Evolutionary conservation across 2,888 invertebrate species (phyloP).

Genomic region (Leptogaster cylindrica): DNA sequence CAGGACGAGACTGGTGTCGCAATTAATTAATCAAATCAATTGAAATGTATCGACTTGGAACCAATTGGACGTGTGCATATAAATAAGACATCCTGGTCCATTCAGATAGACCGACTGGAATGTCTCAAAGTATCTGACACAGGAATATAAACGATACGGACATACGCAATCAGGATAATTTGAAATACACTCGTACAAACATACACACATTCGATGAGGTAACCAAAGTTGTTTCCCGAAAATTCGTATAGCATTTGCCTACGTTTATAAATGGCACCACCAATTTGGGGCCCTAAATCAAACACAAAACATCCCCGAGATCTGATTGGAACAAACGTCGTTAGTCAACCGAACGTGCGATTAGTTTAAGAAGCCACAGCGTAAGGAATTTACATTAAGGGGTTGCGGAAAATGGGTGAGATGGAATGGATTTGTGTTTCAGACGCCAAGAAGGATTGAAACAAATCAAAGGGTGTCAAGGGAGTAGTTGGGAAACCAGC

Average conservation of each 20-base stretch:
- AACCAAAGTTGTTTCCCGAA: slow-evolving; percentile 29
- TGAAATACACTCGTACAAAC: neutral
- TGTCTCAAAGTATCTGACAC: slow-evolving; percentile 27
- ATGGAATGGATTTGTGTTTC: neutral
- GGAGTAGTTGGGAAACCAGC: slow-evolving; percentile 24
- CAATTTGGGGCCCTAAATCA: slow-evolving; percentile 46
- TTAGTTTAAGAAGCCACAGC: slow-evolving; percentile 45
- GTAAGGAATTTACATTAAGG: slow-evolving; percentile 36
- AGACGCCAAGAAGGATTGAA: neutral
- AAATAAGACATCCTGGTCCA: slow-evolving; percentile 42
- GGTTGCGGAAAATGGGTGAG: neutral
- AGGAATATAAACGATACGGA: slow-evolving; percentile 8
- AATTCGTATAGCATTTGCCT: slow-evolving; percentile 41
- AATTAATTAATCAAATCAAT: slow-evolving; percentile 48
- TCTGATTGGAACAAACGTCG: slow-evolving; percentile 47
- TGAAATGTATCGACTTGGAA: slow-evolving; percentile 48
- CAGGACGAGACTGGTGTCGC: no score
- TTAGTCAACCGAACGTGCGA: slow-evolving; percentile 47
- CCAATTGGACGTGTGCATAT: slow-evolving; percentile 45
- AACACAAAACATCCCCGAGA: slow-evolving; percentile 44
- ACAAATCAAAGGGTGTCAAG: slow-evolving; percentile 24
- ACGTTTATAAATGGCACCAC: slow-evolving; percentile 46
- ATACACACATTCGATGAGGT: slow-evolving; percentile 16
- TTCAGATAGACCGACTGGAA: slow-evolving; percentile 17
- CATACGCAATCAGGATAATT: slow-evolving; percentile 26